Evolutionary conservation across 2,797 vertebrate species (phyloP), one percentile per base, ranked within the genome.

Genomic region (Phataginus tetradactyla): DNA sequence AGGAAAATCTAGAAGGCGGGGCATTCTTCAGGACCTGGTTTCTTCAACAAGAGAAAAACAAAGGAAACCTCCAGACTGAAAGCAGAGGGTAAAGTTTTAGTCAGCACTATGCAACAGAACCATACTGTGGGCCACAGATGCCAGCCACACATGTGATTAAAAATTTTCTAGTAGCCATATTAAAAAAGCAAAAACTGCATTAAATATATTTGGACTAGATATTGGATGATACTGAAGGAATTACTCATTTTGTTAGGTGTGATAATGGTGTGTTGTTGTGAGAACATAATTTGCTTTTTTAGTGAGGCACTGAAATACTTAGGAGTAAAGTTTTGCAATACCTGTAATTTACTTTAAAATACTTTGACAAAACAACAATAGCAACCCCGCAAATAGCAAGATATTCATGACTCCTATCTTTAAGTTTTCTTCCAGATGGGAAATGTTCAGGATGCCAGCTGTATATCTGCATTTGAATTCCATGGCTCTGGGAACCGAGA

Each of bases 341-440:
- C 63, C 75, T 72, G 57, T 69, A 45, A 83, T 34, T 90, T 39
- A 77, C 34, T 68, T 75, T 86, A 89, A 94, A 86, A 93, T 49
- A 64, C n/a, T 37, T 29, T 3, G 18, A 20, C 29, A 59, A 80
- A 63, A 34, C 15, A 8, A 57, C 27, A 7, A 17, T 21, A 15
- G 27, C 49, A 12, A 32, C 18, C 39, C 27, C 29, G 71, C 63
- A 39, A 39, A 49, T 2, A 84, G 64, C 51, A 49, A 87, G 83
- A 81, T 29, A 57, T 45, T 53, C 61, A 1, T 90, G 61, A 90
- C 32, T 42, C 68, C 32, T 83, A 51, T 25, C 63, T 72, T 32
- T 29, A 61, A 21, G 72, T 83, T 79, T 32, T 32, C 15, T 64
- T 83, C 25, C 32, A 14, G 75, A 71, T 29, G 53, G 79, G 87